Percentiles rank a stretch among this genome's conserved stretches.
phyloP scores from a whole-genome alignment of 2,888 invertebrate species.

The Urechis unicinctus region DNA sequence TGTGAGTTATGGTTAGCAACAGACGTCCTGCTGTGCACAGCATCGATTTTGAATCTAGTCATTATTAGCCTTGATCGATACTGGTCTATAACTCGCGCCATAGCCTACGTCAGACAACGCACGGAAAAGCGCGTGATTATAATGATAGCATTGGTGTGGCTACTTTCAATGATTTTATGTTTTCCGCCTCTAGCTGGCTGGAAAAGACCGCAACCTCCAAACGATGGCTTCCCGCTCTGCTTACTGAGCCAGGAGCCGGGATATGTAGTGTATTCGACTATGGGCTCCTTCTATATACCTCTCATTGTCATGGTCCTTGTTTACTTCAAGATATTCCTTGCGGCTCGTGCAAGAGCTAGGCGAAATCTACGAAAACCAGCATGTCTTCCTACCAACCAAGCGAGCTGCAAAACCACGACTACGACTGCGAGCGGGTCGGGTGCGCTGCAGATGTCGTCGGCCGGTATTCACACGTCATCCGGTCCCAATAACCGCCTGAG shows the following conservation, averaged over 20 bases:
- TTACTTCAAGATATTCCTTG: constrained; percentile 96
- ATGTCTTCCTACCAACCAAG: neutral
- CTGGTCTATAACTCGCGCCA: constrained; percentile 92
- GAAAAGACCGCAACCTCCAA: constrained; percentile 62
- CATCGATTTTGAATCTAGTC: constrained; percentile 94
- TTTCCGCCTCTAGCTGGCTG: constrained; percentile 92
- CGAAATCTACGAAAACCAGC: constrained; percentile 46
- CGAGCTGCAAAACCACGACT: neutral
- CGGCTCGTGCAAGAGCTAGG: constrained; percentile 84
- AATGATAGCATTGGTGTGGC: constrained; percentile 93
- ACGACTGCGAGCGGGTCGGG: neutral
- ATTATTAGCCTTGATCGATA: constrained; percentile 91
- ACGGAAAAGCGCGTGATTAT: constrained; percentile 83
- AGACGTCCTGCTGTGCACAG: constrained; percentile 91
- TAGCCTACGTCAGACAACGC: constrained; percentile 85
- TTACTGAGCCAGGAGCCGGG: constrained; percentile 80
- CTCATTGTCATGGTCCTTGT: constrained; percentile 99
- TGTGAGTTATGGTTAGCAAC: constrained; percentile 82
- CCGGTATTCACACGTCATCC: no score
- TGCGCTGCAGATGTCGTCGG: neutral
- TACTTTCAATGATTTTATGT: constrained; percentile 86
- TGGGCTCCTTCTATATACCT: constrained; percentile 98
- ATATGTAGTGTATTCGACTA: constrained; percentile 94
- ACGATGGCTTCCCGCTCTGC: constrained; percentile 50
- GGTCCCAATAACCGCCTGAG: no score